A percentile compares a stretch with the other conserved stretches of the same genome.
phyloP scores from a whole-genome alignment of 2,113 vertebrate species.

The Myrmophylax atrothorax region DNA sequence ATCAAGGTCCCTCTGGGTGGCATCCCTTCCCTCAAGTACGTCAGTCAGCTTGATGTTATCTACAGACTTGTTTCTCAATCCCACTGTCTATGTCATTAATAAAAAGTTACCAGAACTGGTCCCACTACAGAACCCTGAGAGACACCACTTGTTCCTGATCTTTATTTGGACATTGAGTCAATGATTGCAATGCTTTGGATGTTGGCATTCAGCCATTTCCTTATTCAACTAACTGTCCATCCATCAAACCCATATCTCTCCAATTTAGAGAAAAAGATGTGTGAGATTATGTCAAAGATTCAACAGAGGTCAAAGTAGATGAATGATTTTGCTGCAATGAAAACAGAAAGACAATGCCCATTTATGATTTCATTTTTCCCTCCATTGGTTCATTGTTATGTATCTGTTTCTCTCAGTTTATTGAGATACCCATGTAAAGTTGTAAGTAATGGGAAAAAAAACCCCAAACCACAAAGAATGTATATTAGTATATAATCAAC shows the following conservation, averaged over 20 bases:
- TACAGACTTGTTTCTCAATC: background rate
- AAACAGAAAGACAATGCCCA: background rate
- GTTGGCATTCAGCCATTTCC: background rate
- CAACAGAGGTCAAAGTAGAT: background rate
- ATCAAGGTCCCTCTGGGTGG: background rate
- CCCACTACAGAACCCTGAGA: background rate
- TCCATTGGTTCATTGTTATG: background rate
- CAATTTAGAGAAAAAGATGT: background rate
- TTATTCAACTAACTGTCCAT: background rate
- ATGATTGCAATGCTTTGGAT: background rate
- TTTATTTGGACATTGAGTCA: background rate
- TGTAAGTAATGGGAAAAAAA: background rate
- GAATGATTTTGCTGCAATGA: background rate
- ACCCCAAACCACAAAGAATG: background rate
- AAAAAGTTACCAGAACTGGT: background rate
- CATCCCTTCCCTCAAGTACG: background rate
- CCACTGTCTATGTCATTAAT: background rate
- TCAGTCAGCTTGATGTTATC: background rate
- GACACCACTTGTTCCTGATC: background rate
- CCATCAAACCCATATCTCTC: background rate
- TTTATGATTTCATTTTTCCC: background rate
- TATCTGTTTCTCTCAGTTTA: background rate
- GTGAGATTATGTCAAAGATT: background rate
- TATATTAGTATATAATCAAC: background rate
- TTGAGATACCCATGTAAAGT: background rate